Evolutionary conservation across 2,113 vertebrate species (phyloP).

Genomic region (Lycocorax pyrrhopterus): DNA sequence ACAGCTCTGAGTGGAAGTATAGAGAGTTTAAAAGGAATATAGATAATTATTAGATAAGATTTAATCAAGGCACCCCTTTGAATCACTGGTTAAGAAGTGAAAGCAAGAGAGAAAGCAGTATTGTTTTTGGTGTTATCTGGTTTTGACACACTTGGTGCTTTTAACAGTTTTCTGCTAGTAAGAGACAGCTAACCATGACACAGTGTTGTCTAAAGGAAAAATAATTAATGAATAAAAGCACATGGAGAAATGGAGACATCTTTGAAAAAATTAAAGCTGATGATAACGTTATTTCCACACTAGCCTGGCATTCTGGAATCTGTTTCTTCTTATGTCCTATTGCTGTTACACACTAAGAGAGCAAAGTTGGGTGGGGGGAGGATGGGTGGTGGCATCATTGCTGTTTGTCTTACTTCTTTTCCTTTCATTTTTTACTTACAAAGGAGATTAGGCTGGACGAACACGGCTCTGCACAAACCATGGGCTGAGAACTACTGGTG

Average conservation of each 20-base stretch:
- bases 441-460: background rate
- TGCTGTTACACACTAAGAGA: background rate
- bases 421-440: background rate
- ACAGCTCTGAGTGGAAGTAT: background rate
- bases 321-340: background rate
- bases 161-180: background rate
- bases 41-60: background rate
- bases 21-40: background rate
- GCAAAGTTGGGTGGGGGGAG: rapidly evolving
- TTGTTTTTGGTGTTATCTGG: background rate
- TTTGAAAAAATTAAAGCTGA: background rate
- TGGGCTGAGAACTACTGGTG: background rate
- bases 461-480: background rate
- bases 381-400: background rate
- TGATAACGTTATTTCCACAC: background rate
- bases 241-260: background rate
- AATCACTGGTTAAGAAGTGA: background rate
- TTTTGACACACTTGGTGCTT: background rate
- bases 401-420: background rate
- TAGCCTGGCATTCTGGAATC: background rate
- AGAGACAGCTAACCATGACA: background rate
- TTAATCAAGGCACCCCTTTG: background rate
- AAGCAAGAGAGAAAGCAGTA: background rate
- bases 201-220: background rate
- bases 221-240: background rate